Percentiles rank a stretch among this genome's conserved stretches.
phyloP scores from a whole-genome alignment of 1,140 invertebrate genomes.

The Drosophila obscura region DNA sequence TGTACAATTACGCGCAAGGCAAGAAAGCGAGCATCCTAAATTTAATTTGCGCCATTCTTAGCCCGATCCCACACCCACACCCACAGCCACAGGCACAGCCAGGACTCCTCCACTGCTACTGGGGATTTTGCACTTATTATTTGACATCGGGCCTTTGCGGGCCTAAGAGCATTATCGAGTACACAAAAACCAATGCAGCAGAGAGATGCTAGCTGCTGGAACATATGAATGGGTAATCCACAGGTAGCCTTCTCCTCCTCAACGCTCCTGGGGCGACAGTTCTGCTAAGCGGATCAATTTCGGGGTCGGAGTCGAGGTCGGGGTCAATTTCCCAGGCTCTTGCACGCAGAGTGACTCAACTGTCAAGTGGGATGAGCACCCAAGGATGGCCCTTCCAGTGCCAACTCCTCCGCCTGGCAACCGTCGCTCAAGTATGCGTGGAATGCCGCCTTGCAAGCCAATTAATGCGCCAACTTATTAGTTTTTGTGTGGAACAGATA shows the following conservation, averaged over 20 bases:
- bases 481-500: conserved; percentile 47
- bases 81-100: neutral
- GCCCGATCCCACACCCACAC: conserved; percentile 6
- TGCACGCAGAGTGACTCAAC: conserved; percentile 25
- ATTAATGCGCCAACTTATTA: conserved; percentile 80
- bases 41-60: conserved; percentile 15
- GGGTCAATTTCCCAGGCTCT: too few relatives aligned
- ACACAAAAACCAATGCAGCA: conserved; percentile 6
- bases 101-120: neutral
- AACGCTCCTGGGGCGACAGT: neutral
- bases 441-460: conserved; percentile 74
- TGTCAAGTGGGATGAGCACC: neutral
- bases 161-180: conserved; percentile 32
- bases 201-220: too few relatives aligned
- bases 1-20: conserved; percentile 21
- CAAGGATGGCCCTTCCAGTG: neutral
- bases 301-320: neutral
- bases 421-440: conserved; percentile 38
- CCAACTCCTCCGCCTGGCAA: conserved; percentile 1
- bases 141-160: neutral
- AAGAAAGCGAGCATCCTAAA: conserved; percentile 13
- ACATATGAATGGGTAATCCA: conserved; percentile 18
- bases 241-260: conserved; percentile 18
- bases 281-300: conserved; percentile 12
- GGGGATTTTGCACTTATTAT: conserved; percentile 24